Evolutionary conservation across 2,888 invertebrate genomes (phyloP).

Genomic region (Orthonychiurus folsomi): DNA sequence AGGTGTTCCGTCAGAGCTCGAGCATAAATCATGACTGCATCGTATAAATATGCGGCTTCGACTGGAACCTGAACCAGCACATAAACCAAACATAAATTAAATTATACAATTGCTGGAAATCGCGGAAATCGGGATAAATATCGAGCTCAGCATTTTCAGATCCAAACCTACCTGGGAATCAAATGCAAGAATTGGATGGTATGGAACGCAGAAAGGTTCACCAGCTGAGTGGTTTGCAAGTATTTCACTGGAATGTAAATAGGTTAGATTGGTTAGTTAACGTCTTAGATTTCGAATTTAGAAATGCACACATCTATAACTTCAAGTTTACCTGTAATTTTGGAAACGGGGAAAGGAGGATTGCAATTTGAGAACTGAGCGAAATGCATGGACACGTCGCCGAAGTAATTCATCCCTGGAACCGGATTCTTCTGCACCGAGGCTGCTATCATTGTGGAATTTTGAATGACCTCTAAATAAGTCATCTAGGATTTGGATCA

Average conservation of each 20-base stretch:
- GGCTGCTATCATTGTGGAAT: background rate
- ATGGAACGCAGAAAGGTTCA: constrained; percentile 68
- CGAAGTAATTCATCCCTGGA: too few species aligned
- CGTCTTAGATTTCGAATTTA: background rate
- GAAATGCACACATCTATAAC: background rate
- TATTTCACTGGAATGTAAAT: constrained; percentile 51
- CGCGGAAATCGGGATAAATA: too few species aligned
- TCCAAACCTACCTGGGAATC: constrained; percentile 56
- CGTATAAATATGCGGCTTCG: constrained; percentile 68
- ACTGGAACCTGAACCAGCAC: constrained; percentile 5
- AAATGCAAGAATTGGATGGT: constrained; percentile 63
- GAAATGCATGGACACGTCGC: constrained; percentile 51
- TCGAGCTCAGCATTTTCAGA: too few species aligned
- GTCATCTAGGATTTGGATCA: too few species aligned
- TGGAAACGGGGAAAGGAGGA: constrained; percentile 67
- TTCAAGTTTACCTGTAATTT: constrained; percentile 58
- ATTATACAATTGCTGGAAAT: background rate
- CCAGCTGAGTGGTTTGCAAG: constrained; percentile 61
- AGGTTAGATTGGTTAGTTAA: background rate
- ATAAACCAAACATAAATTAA: too few species aligned
- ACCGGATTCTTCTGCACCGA: too few species aligned
- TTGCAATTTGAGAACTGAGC: constrained; percentile 69
- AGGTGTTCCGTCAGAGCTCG: constrained; percentile 67
- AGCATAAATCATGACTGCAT: constrained; percentile 79
- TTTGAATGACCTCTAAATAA: background rate